A percentile compares a stretch with the other conserved stretches of the same genome.
phyloP scores from a whole-genome alignment of 2,113 vertebrate species.

The Ochotona curzoniae region DNA sequence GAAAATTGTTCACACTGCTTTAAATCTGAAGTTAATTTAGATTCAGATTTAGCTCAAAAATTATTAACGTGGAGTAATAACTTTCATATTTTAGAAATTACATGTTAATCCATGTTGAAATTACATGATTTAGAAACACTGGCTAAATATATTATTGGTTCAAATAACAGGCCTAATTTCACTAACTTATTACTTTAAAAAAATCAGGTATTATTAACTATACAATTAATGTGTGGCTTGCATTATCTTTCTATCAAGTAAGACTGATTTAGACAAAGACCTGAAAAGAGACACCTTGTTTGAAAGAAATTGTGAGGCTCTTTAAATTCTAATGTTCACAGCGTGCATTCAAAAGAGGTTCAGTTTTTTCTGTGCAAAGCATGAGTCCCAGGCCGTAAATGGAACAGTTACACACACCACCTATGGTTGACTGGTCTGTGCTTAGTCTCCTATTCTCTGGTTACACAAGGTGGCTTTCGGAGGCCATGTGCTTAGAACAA shows the following conservation, averaged over 20 bases:
- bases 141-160: neutral
- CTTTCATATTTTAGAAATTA: slow-evolving; percentile 45
- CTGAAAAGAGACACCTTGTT: slow-evolving; percentile 26
- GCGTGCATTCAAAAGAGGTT: neutral
- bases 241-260: neutral
- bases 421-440: neutral
- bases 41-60: slow-evolving; percentile 7
- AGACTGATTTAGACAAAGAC: neutral
- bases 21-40: neutral
- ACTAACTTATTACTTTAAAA: neutral
- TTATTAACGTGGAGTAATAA: neutral
- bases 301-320: neutral
- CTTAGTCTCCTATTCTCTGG: neutral
- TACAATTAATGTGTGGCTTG: neutral
- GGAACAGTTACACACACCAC: neutral
- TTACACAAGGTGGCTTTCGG: neutral
- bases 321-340: neutral
- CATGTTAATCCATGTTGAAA: neutral
- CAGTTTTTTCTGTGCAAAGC: neutral
- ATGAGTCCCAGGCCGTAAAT: neutral
- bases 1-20: neutral
- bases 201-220: slow-evolving; percentile 5
- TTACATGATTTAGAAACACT: slow-evolving; percentile 7
- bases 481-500: neutral
- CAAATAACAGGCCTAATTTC: slow-evolving; percentile 7